phyloP scores from a whole-genome alignment of 2,113 vertebrate species.

The Panurus biarmicus region DNA sequence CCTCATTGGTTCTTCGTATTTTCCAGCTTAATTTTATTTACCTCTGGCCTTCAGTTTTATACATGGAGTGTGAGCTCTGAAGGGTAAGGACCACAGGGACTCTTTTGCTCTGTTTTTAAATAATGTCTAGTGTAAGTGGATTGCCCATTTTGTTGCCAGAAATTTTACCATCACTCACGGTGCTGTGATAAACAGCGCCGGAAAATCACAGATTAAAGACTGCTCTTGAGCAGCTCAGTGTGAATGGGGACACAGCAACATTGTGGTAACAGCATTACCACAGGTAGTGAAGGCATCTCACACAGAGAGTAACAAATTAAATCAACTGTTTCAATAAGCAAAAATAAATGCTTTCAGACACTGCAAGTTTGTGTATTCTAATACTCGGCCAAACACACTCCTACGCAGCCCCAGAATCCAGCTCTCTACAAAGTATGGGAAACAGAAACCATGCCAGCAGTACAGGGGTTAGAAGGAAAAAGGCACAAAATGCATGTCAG shows the following conservation, averaged over 20 bases:
- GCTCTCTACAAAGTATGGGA: background rate
- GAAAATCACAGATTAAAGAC: background rate
- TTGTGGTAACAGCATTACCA: background rate
- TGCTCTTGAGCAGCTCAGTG: background rate
- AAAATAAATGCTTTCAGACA: background rate
- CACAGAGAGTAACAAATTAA: background rate
- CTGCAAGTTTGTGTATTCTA: background rate
- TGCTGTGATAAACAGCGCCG: background rate
- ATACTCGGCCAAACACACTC: background rate
- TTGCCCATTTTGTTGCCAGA: background rate
- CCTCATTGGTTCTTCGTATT: background rate
- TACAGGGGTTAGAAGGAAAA: background rate
- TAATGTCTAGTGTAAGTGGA: background rate
- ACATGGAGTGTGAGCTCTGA: rapidly evolving
- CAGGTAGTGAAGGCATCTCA: background rate
- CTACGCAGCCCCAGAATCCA: background rate
- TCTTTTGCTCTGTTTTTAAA: background rate
- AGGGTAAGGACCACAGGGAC: background rate
- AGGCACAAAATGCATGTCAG: background rate
- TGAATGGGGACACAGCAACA: background rate
- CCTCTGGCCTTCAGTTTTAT: background rate
- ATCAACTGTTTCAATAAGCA: background rate
- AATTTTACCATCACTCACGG: background rate
- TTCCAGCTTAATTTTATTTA: background rate
- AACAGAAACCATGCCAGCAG: background rate